Conservation (phyloP, 2,888 invertebrate genomes). For the Drosophila longiperda region DNA sequence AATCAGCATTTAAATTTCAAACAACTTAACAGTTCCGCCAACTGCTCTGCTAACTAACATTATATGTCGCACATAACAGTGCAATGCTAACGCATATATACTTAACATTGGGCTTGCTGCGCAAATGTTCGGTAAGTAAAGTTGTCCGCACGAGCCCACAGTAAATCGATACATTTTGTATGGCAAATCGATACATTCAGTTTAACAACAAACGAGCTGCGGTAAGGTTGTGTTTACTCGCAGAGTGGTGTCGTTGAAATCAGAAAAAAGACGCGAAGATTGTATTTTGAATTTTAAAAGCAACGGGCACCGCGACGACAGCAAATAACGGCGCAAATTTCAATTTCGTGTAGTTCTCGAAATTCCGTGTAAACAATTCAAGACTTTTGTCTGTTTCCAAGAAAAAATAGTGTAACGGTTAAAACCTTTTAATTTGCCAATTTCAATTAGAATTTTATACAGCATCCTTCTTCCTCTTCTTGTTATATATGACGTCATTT, state of each 20-base stretch:
- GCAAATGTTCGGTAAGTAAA: constrained; percentile 14
- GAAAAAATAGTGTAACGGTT: constrained; percentile 25
- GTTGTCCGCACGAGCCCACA: constrained; percentile 9
- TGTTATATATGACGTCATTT: constrained; percentile 63
- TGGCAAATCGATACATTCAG: constrained; percentile 46
- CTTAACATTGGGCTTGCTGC: not conserved
- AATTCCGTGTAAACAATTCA: constrained; percentile 6
- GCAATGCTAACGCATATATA: not conserved
- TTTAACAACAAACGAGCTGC: constrained; percentile 50
- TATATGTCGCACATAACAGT: not conserved
- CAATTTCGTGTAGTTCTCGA: constrained; percentile 3
- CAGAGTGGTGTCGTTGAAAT: not conserved
- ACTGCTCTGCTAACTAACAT: not conserved
- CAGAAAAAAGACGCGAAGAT: constrained; percentile 14
- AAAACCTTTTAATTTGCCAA: constrained; percentile 20
- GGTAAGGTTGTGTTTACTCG: constrained; percentile 43
- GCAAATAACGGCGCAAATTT: constrained; percentile 4
- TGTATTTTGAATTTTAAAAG: constrained; percentile 20
- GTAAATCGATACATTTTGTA: constrained; percentile 32
- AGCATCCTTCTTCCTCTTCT: constrained; percentile 56
- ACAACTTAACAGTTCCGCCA: not conserved
- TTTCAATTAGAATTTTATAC: constrained; percentile 27
- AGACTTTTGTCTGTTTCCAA: not conserved
- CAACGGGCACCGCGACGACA: constrained; percentile 12
- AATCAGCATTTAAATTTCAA: not conserved